These are phyloP conservation scores for Pocota personata DNA, from an alignment of 2,888 invertebrate species.

Conservation along the genomic window DNA sequence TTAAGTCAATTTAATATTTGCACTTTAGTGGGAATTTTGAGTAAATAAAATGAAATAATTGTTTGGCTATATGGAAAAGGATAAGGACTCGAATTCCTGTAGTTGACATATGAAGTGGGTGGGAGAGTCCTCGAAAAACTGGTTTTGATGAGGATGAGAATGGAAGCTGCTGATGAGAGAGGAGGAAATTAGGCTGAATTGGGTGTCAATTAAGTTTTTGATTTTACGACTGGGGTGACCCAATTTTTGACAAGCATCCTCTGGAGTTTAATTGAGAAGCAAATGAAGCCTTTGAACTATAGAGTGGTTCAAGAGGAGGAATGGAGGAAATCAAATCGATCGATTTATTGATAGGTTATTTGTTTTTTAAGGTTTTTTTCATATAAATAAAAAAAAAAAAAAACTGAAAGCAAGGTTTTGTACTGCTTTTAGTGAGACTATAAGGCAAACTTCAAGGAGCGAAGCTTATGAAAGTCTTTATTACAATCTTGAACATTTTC, in stretches of 20 bases:
- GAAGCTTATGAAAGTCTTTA: too few relatives aligned
- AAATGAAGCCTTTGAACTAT: slow-evolving; percentile 45
- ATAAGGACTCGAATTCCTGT: slow-evolving; percentile 63
- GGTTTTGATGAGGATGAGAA: slow-evolving; percentile 40
- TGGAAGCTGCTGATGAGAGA: background rate
- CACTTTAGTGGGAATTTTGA: slow-evolving; percentile 70
- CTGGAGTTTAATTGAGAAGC: slow-evolving; percentile 29
- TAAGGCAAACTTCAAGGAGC: too few relatives aligned
- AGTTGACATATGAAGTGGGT: slow-evolving; percentile 62
- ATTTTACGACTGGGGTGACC: background rate
- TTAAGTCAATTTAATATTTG: slow-evolving; percentile 71
- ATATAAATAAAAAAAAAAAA: too few relatives aligned
- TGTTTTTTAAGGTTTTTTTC: too few relatives aligned
- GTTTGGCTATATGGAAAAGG: slow-evolving; percentile 39
- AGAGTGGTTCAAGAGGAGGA: background rate
- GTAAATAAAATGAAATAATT: slow-evolving; percentile 72
- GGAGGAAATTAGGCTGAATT: slow-evolving; percentile 51
- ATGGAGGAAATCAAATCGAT: background rate
- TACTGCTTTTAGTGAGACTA: too few relatives aligned
- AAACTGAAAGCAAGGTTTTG: too few relatives aligned
- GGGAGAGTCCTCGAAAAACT: slow-evolving; percentile 49
- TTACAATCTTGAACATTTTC: too few relatives aligned
- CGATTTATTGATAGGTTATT: background rate
- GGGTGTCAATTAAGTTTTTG: slow-evolving; percentile 44
- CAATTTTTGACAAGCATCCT: slow-evolving; percentile 26